phyloP scores from a whole-genome alignment of 2,113 vertebrate species.

The Speoplatyrhinus poulsoni region DNA sequence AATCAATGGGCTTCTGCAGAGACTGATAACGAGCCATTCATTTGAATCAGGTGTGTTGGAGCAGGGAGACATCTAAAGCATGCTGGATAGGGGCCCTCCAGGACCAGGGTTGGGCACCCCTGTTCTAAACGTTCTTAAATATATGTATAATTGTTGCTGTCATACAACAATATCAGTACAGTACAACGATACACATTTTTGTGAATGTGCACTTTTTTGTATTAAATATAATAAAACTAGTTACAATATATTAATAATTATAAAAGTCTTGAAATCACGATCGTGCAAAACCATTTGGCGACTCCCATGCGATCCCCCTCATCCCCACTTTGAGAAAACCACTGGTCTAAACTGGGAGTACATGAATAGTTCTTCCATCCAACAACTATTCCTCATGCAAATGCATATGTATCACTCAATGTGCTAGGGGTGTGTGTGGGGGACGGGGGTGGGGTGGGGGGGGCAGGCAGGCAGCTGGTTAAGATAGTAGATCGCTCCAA shows the following conservation, averaged over 20 bases:
- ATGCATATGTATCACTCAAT: background rate
- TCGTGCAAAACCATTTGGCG: too few species aligned
- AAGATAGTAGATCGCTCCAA: conserved; percentile 44
- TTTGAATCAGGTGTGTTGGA: too few species aligned
- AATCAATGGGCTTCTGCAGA: too few species aligned
- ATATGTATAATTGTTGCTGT: too few species aligned
- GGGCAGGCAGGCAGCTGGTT: conserved; percentile 51
- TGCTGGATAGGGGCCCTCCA: too few species aligned
- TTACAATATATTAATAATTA: background rate
- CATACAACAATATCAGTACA: too few species aligned
- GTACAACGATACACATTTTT: background rate
- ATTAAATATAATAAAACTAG: background rate
- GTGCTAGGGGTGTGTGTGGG: conserved; percentile 2
- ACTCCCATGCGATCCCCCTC: too few species aligned
- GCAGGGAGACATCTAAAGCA: too few species aligned
- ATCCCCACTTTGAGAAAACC: too few species aligned
- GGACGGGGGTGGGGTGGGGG: background rate
- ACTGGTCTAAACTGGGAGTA: background rate
- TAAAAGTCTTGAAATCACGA: background rate
- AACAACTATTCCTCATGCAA: background rate
- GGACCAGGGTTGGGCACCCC: too few species aligned
- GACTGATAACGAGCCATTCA: too few species aligned
- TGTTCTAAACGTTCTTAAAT: too few species aligned
- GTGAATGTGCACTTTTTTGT: background rate
- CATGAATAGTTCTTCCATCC: background rate